Percentiles rank a stretch among this genome's conserved stretches.
These are phyloP conservation scores for Rousettus leschenaultii DNA, from an alignment of 2,113 vertebrate genomes.

Conservation along the genomic window DNA sequence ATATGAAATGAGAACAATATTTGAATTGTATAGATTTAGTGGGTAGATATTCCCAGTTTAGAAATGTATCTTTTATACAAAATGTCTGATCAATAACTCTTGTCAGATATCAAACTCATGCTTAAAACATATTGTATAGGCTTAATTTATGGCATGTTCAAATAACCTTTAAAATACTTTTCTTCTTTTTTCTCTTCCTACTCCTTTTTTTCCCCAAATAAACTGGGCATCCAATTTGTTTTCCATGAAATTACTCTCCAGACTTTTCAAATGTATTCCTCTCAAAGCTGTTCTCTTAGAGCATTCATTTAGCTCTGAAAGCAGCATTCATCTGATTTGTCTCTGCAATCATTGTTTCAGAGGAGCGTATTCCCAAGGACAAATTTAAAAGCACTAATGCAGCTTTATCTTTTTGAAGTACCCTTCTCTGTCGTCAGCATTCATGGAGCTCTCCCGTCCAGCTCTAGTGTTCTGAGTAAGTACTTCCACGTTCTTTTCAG, in stretches of 20 bases:
- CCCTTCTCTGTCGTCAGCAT: slow-evolving; percentile 58
- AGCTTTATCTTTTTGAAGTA: slow-evolving; percentile 75
- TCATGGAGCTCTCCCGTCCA: neutral
- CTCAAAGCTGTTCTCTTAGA: slow-evolving; percentile 69
- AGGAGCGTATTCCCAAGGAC: slow-evolving; percentile 68
- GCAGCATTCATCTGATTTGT: slow-evolving; percentile 75
- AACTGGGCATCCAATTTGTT: slow-evolving; percentile 46
- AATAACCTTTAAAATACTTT: neutral
- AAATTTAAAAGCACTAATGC: slow-evolving; percentile 78
- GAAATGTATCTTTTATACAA: neutral
- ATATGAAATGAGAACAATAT: neutral
- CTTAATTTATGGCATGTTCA: slow-evolving; percentile 33
- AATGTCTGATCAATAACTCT: neutral
- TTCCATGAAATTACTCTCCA: slow-evolving; percentile 73
- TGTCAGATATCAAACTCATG: slow-evolving; percentile 27
- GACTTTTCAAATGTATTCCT: slow-evolving; percentile 71
- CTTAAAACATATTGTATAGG: neutral
- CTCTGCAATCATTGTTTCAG: slow-evolving; percentile 65
- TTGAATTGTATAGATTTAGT: neutral
- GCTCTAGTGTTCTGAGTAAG: slow-evolving; percentile 41
- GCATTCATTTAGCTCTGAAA: slow-evolving; percentile 78
- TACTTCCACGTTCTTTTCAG: slow-evolving; percentile 58
- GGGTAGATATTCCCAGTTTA: neutral
- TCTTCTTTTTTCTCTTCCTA: neutral
- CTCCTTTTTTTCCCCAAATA: neutral